These are phyloP conservation scores for Gopherus flavomarginatus DNA, from an alignment of 2,113 vertebrate genomes.

Conservation along the genomic window DNA sequence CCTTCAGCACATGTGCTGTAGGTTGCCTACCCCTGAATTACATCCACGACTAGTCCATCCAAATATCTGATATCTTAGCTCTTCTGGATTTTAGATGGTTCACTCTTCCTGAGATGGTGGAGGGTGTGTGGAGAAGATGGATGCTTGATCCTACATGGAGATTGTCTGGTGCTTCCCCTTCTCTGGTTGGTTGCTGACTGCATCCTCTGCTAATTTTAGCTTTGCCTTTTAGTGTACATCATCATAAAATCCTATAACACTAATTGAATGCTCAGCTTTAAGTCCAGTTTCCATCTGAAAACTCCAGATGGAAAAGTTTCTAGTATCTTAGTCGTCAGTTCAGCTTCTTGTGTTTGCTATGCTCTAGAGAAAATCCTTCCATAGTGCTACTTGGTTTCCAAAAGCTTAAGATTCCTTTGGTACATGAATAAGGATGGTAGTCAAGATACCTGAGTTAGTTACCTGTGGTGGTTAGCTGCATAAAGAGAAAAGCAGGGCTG, in stretches of 20 bases:
- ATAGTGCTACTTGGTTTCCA: not conserved
- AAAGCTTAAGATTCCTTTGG: not conserved
- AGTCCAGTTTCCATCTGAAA: not conserved
- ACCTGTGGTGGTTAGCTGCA: not conserved
- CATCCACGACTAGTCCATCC: not conserved
- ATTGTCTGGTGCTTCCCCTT: not conserved
- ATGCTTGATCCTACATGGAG: not conserved
- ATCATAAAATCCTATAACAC: not conserved
- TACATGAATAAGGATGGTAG: not conserved
- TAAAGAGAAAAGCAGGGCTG: not conserved
- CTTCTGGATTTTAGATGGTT: not conserved
- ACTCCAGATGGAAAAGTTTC: not conserved
- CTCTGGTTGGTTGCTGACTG: not conserved
- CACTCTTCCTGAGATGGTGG: not conserved
- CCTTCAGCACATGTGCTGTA: no score
- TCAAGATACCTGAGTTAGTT: not conserved
- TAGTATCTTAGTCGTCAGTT: not conserved
- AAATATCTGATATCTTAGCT: not conserved
- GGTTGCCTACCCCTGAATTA: no score
- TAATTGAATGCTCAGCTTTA: not conserved
- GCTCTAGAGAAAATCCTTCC: not conserved
- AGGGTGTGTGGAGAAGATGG: not conserved
- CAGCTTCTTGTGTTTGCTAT: not conserved
- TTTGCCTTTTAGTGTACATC: not conserved
- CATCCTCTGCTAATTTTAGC: not conserved